These are phyloP conservation scores for Morus bassanus DNA, from an alignment of 2,797 vertebrate genomes.

Conservation along the genomic window DNA sequence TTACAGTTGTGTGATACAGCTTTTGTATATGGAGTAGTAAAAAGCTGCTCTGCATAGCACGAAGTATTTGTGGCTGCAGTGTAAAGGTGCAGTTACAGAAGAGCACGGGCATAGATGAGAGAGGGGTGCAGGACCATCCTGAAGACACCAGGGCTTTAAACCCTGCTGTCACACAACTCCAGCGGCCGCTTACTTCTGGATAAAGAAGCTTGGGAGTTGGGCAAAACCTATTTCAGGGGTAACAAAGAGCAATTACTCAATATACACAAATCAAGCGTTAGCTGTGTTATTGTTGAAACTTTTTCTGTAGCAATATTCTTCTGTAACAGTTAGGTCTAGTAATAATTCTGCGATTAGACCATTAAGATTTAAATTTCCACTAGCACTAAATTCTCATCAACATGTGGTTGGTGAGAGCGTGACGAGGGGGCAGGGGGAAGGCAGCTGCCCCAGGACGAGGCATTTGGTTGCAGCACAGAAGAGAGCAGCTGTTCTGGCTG, in stretches of 20 bases:
- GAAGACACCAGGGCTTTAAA: neutral
- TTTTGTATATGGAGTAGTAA: neutral
- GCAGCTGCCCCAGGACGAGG: neutral
- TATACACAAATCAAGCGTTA: neutral
- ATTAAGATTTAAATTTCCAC: neutral
- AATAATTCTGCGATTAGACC: neutral
- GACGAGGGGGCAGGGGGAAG: neutral
- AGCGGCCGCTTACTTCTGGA: neutral
- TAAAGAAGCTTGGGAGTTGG: neutral
- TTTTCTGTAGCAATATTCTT: neutral
- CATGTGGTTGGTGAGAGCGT: rapidly evolving
- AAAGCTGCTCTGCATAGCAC: neutral
- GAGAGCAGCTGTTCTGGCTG: neutral
- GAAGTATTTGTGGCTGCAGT: neutral
- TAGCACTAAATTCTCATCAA: neutral
- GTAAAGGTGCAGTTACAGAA: neutral
- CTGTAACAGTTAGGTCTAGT: neutral
- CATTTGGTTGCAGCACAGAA: neutral
- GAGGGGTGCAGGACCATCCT: neutral
- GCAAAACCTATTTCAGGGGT: neutral
- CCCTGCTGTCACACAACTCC: neutral
- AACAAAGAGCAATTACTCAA: neutral
- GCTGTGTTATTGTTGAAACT: neutral
- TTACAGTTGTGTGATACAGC: neutral
- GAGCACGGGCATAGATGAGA: rapidly evolving